Evolutionary conservation across 2,888 invertebrate species (phyloP), one percentile per base, ranked within the genome.

Genomic region (Apeira syringaria): DNA sequence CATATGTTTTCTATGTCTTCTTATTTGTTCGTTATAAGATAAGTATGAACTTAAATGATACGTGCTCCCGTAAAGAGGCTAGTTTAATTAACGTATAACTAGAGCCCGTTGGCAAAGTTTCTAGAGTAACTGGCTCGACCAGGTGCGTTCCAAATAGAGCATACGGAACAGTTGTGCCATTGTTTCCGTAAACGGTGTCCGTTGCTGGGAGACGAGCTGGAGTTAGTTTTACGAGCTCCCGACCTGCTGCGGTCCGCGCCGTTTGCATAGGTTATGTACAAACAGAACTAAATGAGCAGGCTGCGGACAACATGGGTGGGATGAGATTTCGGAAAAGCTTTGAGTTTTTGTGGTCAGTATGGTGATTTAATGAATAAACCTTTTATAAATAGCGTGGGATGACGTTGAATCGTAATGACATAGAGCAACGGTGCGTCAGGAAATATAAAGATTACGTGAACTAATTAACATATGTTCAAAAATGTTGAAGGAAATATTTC

Each of bases 141-240:
- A 51, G 40, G 47, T 51, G 47, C 39, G 39, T 47, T 55, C 50
- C 42, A 49, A 48, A 46, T 39, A 50, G 45, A 32, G 47, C 34
- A 52, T 15, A 8, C 31, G 61, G 62, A 58, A 58, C 55, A 47
- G 60, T 56, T 41, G 56, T 44, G 49, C 61, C 57, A 61, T 74
- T 69, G 74, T 74, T 66, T 63, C 64, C 61, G 53, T 67, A 68
- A 74, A 67, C 64, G 64, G 48, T 54, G 57, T 65, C 63, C 56
- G 52, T 50, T 11, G 30, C 33, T n/a, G 11, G 8, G 18, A 26
- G 15, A 35, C 35, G 38, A 35, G 46, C 47, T 49, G 42, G 45
- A 53, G 65, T 64, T 64, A 61, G 63, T 67, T 64, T 70, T 67
- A 69, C 59, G 64, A 64, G 65, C 13, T 63, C 54, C 47, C 55